Conservation (phyloP, 1,140 invertebrate species). For the Gonatopus flavifemur region DNA sequence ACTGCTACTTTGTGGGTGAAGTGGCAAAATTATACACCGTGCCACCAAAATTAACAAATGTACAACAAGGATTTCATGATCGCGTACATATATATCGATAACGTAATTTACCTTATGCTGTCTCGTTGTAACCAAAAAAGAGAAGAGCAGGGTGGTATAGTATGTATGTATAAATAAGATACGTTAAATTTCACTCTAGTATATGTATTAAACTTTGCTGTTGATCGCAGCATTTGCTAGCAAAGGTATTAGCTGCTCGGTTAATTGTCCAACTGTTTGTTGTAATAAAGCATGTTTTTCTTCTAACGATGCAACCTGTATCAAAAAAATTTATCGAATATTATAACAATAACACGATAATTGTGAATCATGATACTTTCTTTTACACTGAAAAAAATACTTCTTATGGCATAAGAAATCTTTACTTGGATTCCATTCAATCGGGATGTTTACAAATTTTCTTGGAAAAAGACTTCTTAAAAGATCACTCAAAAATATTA, state of each 20-base stretch:
- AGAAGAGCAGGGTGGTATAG: constrained; percentile 19
- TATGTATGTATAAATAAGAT: constrained; percentile 22
- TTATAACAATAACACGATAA: no score
- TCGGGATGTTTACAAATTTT: no score
- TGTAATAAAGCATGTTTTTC: constrained; percentile 48
- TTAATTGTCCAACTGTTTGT: constrained; percentile 45
- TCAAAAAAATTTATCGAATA: no score
- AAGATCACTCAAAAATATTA: no score
- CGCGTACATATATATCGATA: no score
- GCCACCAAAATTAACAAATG: constrained; percentile 34
- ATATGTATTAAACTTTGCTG: constrained; percentile 40
- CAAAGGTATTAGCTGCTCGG: constrained; percentile 40
- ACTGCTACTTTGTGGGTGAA: constrained; percentile 17
- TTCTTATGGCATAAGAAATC: no score
- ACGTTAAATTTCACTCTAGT: constrained; percentile 7
- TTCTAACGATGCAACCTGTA: constrained; percentile 47
- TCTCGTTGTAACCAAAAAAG: constrained; percentile 23
- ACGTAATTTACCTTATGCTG: no score
- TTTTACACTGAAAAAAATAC: no score
- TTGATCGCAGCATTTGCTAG: constrained; percentile 35
- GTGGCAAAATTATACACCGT: constrained; percentile 21
- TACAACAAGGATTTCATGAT: constrained; percentile 30
- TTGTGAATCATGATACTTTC: no score
- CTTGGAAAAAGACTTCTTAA: no score
- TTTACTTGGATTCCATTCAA: no score